Evolutionary conservation across 2,113 vertebrate species (phyloP).

Genomic region (Sphaerodactylus townsendi): DNA sequence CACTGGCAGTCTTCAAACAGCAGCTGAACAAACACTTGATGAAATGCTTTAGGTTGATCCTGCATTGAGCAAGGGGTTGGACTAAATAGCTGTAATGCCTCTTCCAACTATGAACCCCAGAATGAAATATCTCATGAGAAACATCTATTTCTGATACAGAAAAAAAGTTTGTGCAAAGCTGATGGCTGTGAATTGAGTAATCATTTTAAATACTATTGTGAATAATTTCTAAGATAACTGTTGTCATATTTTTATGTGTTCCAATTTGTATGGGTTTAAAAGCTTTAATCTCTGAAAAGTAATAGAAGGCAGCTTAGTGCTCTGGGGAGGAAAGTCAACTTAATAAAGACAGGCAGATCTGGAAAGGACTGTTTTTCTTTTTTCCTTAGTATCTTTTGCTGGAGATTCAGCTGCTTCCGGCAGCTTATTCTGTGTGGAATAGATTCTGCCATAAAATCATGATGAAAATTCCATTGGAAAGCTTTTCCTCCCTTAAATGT

Average conservation of each 20-base stretch:
- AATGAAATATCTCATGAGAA: neutral
- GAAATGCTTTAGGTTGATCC: too few relatives aligned
- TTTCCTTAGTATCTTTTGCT: neutral
- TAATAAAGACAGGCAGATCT: neutral
- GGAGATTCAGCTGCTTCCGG: neutral
- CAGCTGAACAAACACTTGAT: too few relatives aligned
- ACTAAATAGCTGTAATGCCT: too few relatives aligned
- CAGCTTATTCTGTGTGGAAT: neutral
- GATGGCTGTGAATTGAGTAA: neutral
- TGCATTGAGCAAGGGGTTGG: too few relatives aligned
- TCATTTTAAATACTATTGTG: conserved; percentile 2
- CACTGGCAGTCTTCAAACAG: too few relatives aligned
- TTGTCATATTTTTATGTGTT: neutral
- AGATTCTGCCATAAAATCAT: neutral
- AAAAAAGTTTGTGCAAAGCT: neutral
- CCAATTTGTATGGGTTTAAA: conserved; percentile 8
- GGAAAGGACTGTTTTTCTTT: neutral
- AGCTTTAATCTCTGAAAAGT: conserved; percentile 4
- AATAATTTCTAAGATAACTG: neutral
- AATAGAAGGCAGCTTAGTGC: neutral
- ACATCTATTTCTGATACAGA: neutral
- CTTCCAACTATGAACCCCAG: too few relatives aligned
- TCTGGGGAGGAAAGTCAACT: neutral
- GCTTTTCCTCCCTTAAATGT: neutral
- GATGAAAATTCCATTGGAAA: neutral